A percentile compares a stretch with the other conserved stretches of the same genome.
Conservation (phyloP, 2,888 invertebrate genomes). For the Gandaritis pyraliata region DNA sequence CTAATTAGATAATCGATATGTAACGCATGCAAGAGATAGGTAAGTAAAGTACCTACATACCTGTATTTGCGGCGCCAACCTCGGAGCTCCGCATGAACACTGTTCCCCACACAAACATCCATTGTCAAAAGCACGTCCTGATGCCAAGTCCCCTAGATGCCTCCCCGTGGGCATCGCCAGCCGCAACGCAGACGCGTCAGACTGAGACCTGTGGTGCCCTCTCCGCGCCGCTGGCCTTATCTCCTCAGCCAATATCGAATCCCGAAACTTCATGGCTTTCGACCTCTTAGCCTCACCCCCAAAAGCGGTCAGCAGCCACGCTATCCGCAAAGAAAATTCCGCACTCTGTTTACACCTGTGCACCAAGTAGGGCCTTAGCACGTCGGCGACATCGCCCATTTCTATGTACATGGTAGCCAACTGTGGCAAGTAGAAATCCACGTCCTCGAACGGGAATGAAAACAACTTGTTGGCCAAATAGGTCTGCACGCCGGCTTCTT, state of each 20-base stretch:
- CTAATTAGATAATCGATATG: not conserved
- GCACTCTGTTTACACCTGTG: slow-evolving; percentile 93
- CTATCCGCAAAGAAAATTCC: slow-evolving; percentile 97
- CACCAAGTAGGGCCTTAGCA: slow-evolving; percentile 78
- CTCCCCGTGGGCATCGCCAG: slow-evolving; percentile 84
- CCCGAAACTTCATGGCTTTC: slow-evolving; percentile 71
- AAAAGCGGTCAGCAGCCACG: slow-evolving; percentile 98
- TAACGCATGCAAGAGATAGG: slow-evolving; percentile 16
- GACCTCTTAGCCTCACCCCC: slow-evolving; percentile 86
- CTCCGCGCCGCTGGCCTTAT: slow-evolving; percentile 76
- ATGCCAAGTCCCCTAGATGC: slow-evolving; percentile 94
- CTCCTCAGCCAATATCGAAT: slow-evolving; percentile 76
- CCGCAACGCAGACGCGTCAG: slow-evolving; percentile 90
- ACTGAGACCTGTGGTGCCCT: slow-evolving; percentile 88
- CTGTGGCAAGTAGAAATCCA: slow-evolving; percentile 99
- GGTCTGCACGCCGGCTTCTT: slow-evolving; percentile 98
- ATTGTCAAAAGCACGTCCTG: slow-evolving; percentile 98
- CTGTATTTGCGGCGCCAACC: slow-evolving; percentile 78
- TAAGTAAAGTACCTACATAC: slow-evolving; percentile 48
- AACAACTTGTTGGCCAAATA: slow-evolving; percentile 99
- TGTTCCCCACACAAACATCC: slow-evolving; percentile 96
- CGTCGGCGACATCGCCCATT: slow-evolving; percentile 98
- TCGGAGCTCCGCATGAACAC: slow-evolving; percentile 85
- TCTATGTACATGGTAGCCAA: slow-evolving; percentile 99
- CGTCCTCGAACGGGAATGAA: slow-evolving; percentile 95